Percentiles rank a stretch among this genome's conserved stretches.
Evolutionary conservation across 2,797 vertebrate species (phyloP).

Genomic region (Catostomus latipinnis): DNA sequence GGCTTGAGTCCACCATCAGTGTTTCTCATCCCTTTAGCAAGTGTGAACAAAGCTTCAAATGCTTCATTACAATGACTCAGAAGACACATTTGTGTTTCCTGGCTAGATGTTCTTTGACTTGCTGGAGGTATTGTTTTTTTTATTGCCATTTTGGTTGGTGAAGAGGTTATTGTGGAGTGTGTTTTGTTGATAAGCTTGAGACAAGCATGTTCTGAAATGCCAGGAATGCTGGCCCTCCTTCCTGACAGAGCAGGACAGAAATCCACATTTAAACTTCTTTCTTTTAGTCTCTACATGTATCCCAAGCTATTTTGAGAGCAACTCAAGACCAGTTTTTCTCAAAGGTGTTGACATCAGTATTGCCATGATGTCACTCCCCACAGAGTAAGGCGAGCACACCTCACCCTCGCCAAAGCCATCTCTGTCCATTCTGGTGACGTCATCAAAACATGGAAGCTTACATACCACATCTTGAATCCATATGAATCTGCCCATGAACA

Average conservation of each 20-base stretch:
- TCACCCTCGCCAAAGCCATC: slow-evolving; percentile 22
- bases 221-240: slow-evolving; percentile 55
- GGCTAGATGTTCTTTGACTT: too few relatives aligned
- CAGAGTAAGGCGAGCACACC: slow-evolving; percentile 32
- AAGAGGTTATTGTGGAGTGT: background rate
- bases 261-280: slow-evolving; percentile 8
- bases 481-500: slow-evolving; percentile 63
- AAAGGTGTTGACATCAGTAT: slow-evolving; percentile 54
- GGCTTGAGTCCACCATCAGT: slow-evolving; percentile 3
- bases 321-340: slow-evolving; percentile 49
- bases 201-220: slow-evolving; percentile 57
- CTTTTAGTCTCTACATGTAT: background rate
- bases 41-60: slow-evolving; percentile 3
- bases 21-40: slow-evolving; percentile 25
- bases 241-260: slow-evolving; percentile 37
- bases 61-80: background rate
- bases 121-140: slow-evolving; percentile 14
- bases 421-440: slow-evolving; percentile 18
- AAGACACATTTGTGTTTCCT: too few relatives aligned
- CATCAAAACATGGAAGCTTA: slow-evolving; percentile 34
- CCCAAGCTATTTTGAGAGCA: slow-evolving; percentile 47
- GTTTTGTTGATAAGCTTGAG: background rate
- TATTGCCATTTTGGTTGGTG: background rate
- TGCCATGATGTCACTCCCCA: slow-evolving; percentile 53
- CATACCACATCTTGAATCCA: slow-evolving; percentile 39